Conservation (phyloP, 2,113 vertebrate genomes). For the Amblyornis subalaris region DNA sequence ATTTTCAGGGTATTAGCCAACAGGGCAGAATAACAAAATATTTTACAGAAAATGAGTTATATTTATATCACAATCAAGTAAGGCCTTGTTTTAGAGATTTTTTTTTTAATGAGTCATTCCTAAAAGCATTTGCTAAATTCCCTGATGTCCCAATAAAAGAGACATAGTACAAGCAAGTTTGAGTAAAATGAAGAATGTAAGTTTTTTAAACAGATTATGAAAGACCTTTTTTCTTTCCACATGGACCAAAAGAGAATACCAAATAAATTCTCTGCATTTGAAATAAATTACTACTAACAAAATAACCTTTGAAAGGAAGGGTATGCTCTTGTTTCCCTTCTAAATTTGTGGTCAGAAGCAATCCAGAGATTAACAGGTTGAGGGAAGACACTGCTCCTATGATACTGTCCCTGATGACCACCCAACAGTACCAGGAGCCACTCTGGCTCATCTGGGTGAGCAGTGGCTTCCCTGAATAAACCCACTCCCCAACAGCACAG, state of each 20-base stretch:
- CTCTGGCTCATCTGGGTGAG: neutral
- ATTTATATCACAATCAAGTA: neutral
- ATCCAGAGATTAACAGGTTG: neutral
- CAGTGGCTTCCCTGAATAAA: neutral
- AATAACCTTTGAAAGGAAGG: neutral
- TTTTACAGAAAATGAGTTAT: neutral
- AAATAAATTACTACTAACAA: neutral
- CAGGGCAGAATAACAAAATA: neutral
- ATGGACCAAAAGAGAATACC: neutral
- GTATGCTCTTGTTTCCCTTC: neutral
- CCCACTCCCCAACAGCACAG: neutral
- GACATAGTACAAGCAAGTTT: neutral
- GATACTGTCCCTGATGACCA: neutral
- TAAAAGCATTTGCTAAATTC: neutral
- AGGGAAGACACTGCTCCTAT: neutral
- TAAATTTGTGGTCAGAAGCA: neutral
- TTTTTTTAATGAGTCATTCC: neutral
- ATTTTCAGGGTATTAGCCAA: neutral
- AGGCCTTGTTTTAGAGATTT: neutral
- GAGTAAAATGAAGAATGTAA: neutral
- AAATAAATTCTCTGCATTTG: neutral
- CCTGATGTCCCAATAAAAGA: neutral
- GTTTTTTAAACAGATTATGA: neutral
- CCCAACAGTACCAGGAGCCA: neutral
- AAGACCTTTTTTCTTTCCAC: neutral